Evolutionary conservation across 2,113 vertebrate genomes (phyloP).

Genomic region (Phainopepla nitens): DNA sequence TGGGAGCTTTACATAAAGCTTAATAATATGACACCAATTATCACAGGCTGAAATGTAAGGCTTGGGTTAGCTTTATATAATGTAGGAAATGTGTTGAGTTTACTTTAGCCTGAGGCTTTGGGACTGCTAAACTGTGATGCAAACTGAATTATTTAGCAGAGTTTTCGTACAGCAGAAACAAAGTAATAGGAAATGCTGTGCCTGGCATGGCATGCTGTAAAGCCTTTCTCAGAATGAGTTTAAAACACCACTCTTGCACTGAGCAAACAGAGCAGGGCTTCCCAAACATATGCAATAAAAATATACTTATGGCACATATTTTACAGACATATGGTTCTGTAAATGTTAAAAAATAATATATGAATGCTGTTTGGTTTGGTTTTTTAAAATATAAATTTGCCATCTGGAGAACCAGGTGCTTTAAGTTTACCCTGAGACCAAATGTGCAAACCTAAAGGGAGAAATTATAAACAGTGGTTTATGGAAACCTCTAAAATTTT

Average conservation of each 20-base stretch:
- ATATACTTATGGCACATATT: not conserved
- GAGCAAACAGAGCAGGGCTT: not conserved
- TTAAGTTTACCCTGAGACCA: slow-evolving; percentile 40
- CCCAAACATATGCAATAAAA: slow-evolving; percentile 3
- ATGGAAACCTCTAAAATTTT: slow-evolving; percentile 15
- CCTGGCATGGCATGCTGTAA: not conserved
- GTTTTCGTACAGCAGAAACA: not conserved
- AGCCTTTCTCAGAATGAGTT: not conserved
- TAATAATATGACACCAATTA: slow-evolving; percentile 7
- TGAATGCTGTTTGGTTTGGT: not conserved
- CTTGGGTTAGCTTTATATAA: slow-evolving; percentile 15
- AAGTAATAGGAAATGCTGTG: not conserved
- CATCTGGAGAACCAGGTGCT: slow-evolving; percentile 44
- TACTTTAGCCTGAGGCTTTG: slow-evolving; percentile 31
- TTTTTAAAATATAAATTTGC: not conserved
- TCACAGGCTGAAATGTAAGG: not conserved
- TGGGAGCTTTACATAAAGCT: not conserved
- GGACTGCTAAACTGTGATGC: not conserved
- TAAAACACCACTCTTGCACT: not conserved
- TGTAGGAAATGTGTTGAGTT: slow-evolving; percentile 4
- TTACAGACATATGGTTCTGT: slow-evolving; percentile 26
- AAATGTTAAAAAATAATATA: slow-evolving; percentile 39
- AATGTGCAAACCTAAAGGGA: slow-evolving; percentile 35
- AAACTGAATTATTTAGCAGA: slow-evolving; percentile 5
- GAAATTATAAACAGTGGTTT: slow-evolving; percentile 15